Base-by-base conservation (phyloP, 2,797 vertebrate species). In the Neomorphus geoffroyi region DNA sequence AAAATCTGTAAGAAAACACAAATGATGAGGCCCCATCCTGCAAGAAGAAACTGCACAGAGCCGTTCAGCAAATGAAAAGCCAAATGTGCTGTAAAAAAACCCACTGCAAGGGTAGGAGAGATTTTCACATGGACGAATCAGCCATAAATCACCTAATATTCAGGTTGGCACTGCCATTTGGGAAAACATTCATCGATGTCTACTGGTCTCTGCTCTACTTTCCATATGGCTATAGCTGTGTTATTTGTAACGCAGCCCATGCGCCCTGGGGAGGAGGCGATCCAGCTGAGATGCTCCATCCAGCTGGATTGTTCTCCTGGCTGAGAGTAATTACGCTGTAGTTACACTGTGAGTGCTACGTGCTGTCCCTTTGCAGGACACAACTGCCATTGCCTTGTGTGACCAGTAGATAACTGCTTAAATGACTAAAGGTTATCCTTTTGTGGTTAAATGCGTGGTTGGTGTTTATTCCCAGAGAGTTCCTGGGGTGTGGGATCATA, bases 1-100 rank as follows among this genome's bases (percentile, higher is more conserved):
- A 45, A 45, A 33, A 14, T 10, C 75, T 53, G 53, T 78, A 82
- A 89, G 71, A 79, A 91, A 87, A 77, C 83, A 88, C 78, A 90
- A 86, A 83, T 45, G 67, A 77, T 65, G 67, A 65, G 67, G 74
- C 45, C 57, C 74, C 54, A 37, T 95, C 91, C 88, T 95, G 93
- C 51, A 75, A 94, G 79, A 75, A 85, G 85, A 82, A 61, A 39
- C 71, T 80, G 83, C 81, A 57, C 86, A 95, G 85, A 96, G 81
- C 91, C 3, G 5, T 80, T 86, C 92, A 86, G 86, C 90, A 94
- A 92, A 93, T 71, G 71, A 85, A 83, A 94, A 90, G 82, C 81
- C 87, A 92, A 95, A 95, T 88, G 92, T 96, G 88, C 81, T 96
- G 95, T 90, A 86, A 91, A 95, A 95, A 92, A 94, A 77, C 23